Conservation (phyloP, 2,888 invertebrate genomes). For the Archips crataeganus region DNA sequence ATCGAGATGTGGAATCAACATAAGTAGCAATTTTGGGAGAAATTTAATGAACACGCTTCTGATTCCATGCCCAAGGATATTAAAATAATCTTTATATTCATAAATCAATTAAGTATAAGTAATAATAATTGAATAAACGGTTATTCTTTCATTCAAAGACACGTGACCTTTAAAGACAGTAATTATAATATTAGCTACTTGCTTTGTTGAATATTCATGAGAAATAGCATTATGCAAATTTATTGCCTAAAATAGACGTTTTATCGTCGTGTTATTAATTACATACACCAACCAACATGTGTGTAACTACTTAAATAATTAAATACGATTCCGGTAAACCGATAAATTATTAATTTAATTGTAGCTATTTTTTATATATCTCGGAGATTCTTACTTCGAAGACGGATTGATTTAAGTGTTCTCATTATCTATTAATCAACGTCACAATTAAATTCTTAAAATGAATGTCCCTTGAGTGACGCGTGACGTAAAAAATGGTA, state of each 20-base stretch:
- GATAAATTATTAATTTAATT: neutral
- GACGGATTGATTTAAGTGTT: conserved; percentile 21
- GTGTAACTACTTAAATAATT: neutral
- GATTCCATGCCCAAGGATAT: conserved; percentile 7
- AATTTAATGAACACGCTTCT: conserved; percentile 24
- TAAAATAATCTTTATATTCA: neutral
- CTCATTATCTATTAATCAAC: conserved; percentile 47
- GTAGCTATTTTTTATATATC: neutral
- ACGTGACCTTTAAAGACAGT: neutral
- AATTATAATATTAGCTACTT: neutral
- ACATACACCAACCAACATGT: neutral
- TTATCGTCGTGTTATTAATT: neutral
- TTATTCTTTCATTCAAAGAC: neutral
- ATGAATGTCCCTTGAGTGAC: conserved; percentile 43
- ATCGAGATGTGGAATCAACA: conserved; percentile 19
- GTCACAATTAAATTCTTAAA: conserved; percentile 48
- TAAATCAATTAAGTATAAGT: neutral
- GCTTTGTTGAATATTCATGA: neutral
- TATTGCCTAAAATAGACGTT: neutral
- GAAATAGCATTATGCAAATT: neutral
- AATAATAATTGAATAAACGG: neutral
- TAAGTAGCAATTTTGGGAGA: conserved; percentile 30
- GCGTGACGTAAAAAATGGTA: conserved; percentile 39
- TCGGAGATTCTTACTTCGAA: neutral
- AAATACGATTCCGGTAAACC: neutral